Evolutionary conservation across 2,797 vertebrate genomes (phyloP), one percentile per base, ranked within the genome.

Genomic region (Cirrhinus molitorella): DNA sequence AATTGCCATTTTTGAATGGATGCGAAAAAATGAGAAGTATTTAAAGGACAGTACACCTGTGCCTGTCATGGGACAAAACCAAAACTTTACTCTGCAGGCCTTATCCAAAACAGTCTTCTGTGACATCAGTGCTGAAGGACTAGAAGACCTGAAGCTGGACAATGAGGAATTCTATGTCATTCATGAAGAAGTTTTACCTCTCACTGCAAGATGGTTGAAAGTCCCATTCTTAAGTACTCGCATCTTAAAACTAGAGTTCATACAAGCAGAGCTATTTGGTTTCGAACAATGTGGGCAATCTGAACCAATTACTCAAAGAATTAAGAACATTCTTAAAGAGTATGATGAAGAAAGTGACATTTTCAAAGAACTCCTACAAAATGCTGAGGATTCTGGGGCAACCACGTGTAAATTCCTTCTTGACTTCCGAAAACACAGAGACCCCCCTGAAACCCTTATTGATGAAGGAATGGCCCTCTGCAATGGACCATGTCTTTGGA

Each of bases 311-410:
- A 96, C 96, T 66, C 92, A 88, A 3, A 93, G 94, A 84, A 97
- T 97, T 73, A 95, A 90, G 87, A 97, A 97, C 87, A 96, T 96
- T 88, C 95, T 97, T 1, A 94, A 89, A 47, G 96, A 97, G 83
- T 97, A 97, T 1, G 91, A 95, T 1, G 94, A 97, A 81, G 94
- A 96, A 71, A 88, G 89, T 0, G 95, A 97, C 85, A 90, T 97
- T 83, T 97, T 97, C 87, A 96, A 95, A 90, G 96, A 97, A 90
- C 93, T 97, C 19, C 90, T 96, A 87, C 96, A 97, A 91, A 97
- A 97, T 57, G 96, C 96, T 45, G 96, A 97, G 73, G 96, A 97
- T 91, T 96, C 96, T 17, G 91, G 95, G 0, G 96, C 97, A 78
- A 90, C 90, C 0, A 75, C 83, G 0, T 97, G 96, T 83, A 90